Base-by-base conservation (phyloP, 2,113 vertebrate genomes). In the Vulpes vulpes region DNA sequence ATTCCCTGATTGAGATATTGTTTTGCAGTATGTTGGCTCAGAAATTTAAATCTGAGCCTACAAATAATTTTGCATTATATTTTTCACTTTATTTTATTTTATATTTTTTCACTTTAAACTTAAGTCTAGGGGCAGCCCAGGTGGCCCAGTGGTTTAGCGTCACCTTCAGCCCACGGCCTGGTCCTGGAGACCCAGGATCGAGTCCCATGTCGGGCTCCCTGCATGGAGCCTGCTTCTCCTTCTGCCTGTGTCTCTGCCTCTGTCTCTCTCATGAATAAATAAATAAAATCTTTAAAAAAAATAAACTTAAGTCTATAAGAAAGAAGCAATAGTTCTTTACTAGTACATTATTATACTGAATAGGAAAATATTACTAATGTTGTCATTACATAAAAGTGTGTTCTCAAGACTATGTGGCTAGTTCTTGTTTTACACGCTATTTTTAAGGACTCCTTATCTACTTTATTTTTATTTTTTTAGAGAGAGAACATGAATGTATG, bases 51-150 rank as follows among this genome's bases (percentile, higher is more conserved):
- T 67, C 10, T 32, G 10, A 73, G 27, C 49, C 71, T 91, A 65
- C 20, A 80, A 38, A 32, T 79, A 94, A 73, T 78, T 87, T 85
- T 78, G 9, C 25, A 43, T 59, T 49, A 27, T 19, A 20, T 59
- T 91, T 91, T 96, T 96, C 55, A 96, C 17, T 79, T 87, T 89
- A 74, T 43, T 43, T 43, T 43, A 43, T 43, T 43, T 43, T 43
- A 43, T 6, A 43, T 43, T 59, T 91, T 91, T 96, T 96, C 55
- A 96, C 17, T 79, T 91, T 43, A 43, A 43, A 43, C 43, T 43
- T 43, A 43, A 43, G 43, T 43, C 43, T 43, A 43, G 43, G 43
- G 43, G 43, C 43, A 43, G 43, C 43, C 43, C 43, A 43, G 43
- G 43, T 43, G 43, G 43, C 43, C 43, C 43, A 43, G 43, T 43